These are phyloP conservation scores for Ricordea florida DNA, from an alignment of 92 coral and sea anemone genomes.

Conservation along the genomic window DNA sequence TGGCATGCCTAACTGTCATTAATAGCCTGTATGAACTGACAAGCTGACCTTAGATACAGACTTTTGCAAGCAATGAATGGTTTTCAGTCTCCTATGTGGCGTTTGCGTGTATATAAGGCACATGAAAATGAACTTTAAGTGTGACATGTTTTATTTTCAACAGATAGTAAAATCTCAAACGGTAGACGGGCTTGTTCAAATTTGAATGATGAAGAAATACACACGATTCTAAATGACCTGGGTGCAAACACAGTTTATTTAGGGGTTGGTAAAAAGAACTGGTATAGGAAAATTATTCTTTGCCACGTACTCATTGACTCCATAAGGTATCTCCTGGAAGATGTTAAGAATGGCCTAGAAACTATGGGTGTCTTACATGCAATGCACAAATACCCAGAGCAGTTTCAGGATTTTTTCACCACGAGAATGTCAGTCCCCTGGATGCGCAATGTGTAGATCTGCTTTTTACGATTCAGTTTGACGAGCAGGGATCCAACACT, in stretches of 20 bases:
- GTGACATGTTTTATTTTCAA: not conserved
- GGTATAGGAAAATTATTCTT: not conserved
- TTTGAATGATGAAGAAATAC: conserved; percentile 27
- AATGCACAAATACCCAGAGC: conserved; percentile 25
- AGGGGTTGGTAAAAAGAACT: not conserved
- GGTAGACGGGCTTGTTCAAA: not conserved
- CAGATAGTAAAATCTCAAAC: conserved; percentile 22
- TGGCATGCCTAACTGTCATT: too few species aligned
- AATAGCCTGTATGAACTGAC: too few species aligned
- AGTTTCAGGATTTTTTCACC: conserved; percentile 31
- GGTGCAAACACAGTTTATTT: conserved; percentile 2
- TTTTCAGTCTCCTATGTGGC: too few species aligned
- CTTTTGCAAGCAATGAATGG: too few species aligned
- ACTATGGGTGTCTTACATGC: conserved; percentile 37
- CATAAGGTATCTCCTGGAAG: conserved; percentile 42
- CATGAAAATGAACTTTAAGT: not conserved
- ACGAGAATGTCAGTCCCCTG: conserved; percentile 6
- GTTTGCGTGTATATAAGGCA: too few species aligned
- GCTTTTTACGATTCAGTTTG: conserved; percentile 10
- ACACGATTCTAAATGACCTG: conserved; percentile 34
- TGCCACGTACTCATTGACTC: conserved; percentile 39
- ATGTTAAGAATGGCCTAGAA: conserved; percentile 40
- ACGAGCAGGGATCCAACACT: conserved; percentile 49
- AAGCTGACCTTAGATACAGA: too few species aligned
- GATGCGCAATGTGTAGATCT: conserved; percentile 46